Base-by-base conservation (phyloP, 2,888 invertebrate genomes). In the Caenorhabditis sp. region DNA sequence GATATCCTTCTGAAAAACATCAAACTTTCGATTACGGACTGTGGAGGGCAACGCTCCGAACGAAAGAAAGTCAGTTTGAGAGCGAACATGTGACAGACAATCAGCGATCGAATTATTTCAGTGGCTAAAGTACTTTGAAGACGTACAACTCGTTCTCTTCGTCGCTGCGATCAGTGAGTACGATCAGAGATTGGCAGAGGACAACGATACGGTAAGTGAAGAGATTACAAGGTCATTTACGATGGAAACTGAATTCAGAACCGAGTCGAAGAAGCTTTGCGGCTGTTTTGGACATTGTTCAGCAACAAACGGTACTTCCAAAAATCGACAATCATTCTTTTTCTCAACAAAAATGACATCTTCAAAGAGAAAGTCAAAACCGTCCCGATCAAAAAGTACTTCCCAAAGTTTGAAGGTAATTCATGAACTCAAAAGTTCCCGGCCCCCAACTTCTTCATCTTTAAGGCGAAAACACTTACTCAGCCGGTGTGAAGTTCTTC, bases 301-400 rank as follows among this genome's bases (percentile, higher is more conserved):
- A 82, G 81, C 27, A 77, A 77, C 9, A 52, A n/a, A n/a, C n/a
- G 62, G 13, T 87, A 77, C 56, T 88, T 88, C 66, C 62, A 52
- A 1, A 78, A 82, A 20, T 53, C 87, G 1, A 83, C 87, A 13
- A 83, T 86, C 58, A 88, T 88, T 35, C 65, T 88, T 2, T 88
- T 88, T 66, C 78, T 88, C 17, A 88, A 88, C 71, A 88, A 88
- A 61, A 85, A 81, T 48, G 88, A 88, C 63, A 52, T 88, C 8
- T 87, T 88, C 50, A 68, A 68, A n/a, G 74, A 82, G 48, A 88
- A 88, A 78, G 82, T 88, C 8, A 56, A 75, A 15, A 62, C 53
- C n/a, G 71, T 83, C 17, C 62, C 73, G 1, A 75, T 88, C 0
- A 61, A 52, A 8, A 62, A 81, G 1, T 66, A 74, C 45, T 88